phyloP scores from a whole-genome alignment of 1,140 invertebrate species.

The Idris sp. region DNA sequence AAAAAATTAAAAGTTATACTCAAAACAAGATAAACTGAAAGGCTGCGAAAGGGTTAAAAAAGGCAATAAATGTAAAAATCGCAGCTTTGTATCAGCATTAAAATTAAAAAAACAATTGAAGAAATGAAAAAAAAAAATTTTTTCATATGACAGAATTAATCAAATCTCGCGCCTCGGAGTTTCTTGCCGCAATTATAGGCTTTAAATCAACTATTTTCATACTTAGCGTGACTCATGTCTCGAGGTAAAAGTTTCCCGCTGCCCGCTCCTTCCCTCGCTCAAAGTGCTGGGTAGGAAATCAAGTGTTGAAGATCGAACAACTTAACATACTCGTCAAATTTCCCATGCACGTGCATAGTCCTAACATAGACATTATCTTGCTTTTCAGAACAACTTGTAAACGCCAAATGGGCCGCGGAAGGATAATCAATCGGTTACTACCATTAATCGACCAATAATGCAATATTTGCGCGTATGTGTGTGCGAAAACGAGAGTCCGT shows the following conservation, averaged over 20 bases:
- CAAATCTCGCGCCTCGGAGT: no score
- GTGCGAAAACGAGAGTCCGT: slow-evolving; percentile 45
- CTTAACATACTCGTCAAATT: slow-evolving; percentile 38
- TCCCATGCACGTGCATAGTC: slow-evolving; percentile 51
- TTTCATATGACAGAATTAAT: no score
- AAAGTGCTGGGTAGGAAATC: slow-evolving; percentile 60
- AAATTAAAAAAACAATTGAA: no score
- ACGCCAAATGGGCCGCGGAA: slow-evolving; percentile 70
- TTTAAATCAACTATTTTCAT: no score
- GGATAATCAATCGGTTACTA: slow-evolving; percentile 69
- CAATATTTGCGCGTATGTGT: slow-evolving; percentile 64
- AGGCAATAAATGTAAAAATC: no score
- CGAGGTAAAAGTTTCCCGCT: slow-evolving; percentile 66
- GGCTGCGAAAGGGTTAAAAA: no score
- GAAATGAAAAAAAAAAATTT: no score
- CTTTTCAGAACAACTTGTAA: slow-evolving; percentile 76
- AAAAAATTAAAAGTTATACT: no score
- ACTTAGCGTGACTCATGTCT: no score
- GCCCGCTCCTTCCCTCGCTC: slow-evolving; percentile 63
- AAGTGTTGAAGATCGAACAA: slow-evolving; percentile 52
- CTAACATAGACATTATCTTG: slow-evolving; percentile 70
- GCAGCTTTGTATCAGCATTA: no score
- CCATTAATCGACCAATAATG: slow-evolving; percentile 67
- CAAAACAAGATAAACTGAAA: no score
- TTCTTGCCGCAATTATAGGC: no score